Conservation (phyloP, 2,797 vertebrate genomes). For the Scyliorhinus canicula region DNA sequence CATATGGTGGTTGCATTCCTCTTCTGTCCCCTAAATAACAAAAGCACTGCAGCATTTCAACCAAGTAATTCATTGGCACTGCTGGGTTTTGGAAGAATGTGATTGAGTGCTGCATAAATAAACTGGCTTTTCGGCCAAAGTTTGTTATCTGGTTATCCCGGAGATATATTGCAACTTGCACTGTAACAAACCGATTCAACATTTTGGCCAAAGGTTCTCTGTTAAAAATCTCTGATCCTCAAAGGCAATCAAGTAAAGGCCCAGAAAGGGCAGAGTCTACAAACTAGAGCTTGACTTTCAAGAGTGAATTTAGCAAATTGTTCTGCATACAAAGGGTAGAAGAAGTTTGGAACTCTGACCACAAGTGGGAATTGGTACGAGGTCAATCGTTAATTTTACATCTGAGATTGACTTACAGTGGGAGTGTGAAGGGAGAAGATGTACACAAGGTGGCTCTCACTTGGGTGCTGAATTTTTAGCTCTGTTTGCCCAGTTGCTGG, state of each 20-base stretch:
- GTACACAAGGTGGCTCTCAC: too few species aligned
- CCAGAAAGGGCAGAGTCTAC: neutral
- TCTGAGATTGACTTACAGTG: too few species aligned
- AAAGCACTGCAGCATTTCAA: neutral
- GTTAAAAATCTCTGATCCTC: neutral
- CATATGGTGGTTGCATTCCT: too few species aligned
- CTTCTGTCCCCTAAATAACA: neutral
- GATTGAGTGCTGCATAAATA: neutral
- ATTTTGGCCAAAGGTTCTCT: neutral
- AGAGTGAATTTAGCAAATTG: neutral
- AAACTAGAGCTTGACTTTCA: neutral
- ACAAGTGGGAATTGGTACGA: neutral
- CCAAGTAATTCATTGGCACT: neutral
- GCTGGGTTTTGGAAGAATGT: neutral
- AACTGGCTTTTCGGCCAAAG: neutral
- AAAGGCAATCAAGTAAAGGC: neutral
- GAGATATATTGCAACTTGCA: neutral
- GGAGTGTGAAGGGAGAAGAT: too few species aligned
- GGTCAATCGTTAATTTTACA: neutral
- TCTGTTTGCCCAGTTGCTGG: too few species aligned
- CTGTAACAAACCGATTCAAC: neutral
- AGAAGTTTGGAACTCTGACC: neutral
- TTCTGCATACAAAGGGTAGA: neutral
- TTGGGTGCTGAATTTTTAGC: too few species aligned
- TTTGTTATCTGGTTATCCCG: neutral